Evolutionary conservation across 2,113 vertebrate genomes (phyloP).

Genomic region (Gallinago jamesoni): DNA sequence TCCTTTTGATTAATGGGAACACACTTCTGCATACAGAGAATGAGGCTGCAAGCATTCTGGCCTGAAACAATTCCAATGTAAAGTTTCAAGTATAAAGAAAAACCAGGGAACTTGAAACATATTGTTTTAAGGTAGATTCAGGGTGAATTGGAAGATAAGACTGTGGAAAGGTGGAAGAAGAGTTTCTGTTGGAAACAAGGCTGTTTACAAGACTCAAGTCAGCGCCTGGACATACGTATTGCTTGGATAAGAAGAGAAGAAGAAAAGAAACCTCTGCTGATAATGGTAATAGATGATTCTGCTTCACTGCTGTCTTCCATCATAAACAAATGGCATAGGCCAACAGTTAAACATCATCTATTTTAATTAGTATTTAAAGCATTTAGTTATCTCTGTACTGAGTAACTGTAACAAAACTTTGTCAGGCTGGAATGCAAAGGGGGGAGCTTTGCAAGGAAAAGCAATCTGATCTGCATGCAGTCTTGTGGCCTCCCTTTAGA

Average conservation of each 20-base stretch:
- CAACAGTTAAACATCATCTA: conserved; percentile 37
- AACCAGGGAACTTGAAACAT: conserved; percentile 10
- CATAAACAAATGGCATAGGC: conserved; percentile 33
- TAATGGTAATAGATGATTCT: conserved; percentile 45
- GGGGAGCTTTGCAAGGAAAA: not conserved
- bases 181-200: conserved; percentile 10
- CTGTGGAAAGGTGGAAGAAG: conserved; percentile 27
- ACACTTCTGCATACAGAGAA: conserved; percentile 29
- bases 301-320: conserved; percentile 13
- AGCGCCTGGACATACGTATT: not conserved
- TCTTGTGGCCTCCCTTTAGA: not conserved
- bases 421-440: conserved; percentile 33
- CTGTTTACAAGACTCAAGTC: conserved; percentile 1
- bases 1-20: conserved; percentile 77
- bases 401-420: conserved; percentile 38
- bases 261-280: conserved; percentile 11
- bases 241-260: conserved; percentile 19
- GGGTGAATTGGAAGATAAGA: conserved; percentile 60
- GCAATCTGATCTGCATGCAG: not conserved
- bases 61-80: conserved; percentile 61
- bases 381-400: conserved; percentile 39
- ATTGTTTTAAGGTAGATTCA: conserved; percentile 60
- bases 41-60: conserved; percentile 43
- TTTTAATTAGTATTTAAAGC: conserved; percentile 58
- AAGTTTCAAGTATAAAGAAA: conserved; percentile 53